Evolutionary conservation across 2,888 invertebrate genomes (phyloP).

Genomic region (Tiphia femorata): DNA sequence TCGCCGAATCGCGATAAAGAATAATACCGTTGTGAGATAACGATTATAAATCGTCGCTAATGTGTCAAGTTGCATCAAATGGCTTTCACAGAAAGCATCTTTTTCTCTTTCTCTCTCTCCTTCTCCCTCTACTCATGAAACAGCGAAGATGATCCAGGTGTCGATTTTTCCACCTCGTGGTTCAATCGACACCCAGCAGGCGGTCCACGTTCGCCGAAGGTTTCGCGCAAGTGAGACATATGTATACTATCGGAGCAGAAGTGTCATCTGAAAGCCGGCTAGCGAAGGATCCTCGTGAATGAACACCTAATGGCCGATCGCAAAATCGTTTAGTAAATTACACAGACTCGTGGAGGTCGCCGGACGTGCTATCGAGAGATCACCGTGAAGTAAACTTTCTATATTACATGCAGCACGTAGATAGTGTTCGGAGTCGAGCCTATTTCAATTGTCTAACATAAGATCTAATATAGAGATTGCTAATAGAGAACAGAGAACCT

Average conservation of each 20-base stretch:
- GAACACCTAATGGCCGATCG: conserved; percentile 48
- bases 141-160: no score
- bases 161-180: conserved; percentile 21
- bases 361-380: conserved; percentile 9
- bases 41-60: conserved; percentile 8
- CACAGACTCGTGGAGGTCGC: conserved; percentile 13
- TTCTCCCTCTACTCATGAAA: no score
- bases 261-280: not conserved
- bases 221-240: no score
- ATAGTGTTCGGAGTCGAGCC: conserved; percentile 25
- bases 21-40: conserved; percentile 1
- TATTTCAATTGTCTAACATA: not conserved
- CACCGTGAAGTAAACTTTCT: conserved; percentile 4
- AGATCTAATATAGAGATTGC: not conserved
- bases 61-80: not conserved
- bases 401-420: conserved; percentile 27
- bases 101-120: not conserved
- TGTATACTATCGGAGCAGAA: no score
- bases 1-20: no score
- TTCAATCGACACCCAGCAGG: conserved; percentile 12
- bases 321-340: conserved; percentile 28
- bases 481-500: not conserved
- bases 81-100: conserved; percentile 43
- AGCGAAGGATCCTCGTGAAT: conserved; percentile 24
- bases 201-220: no score